A percentile compares a stretch with the other conserved stretches of the same genome.
Conservation (phyloP, 2,888 invertebrate species). For the Drosophila neonasuta region DNA sequence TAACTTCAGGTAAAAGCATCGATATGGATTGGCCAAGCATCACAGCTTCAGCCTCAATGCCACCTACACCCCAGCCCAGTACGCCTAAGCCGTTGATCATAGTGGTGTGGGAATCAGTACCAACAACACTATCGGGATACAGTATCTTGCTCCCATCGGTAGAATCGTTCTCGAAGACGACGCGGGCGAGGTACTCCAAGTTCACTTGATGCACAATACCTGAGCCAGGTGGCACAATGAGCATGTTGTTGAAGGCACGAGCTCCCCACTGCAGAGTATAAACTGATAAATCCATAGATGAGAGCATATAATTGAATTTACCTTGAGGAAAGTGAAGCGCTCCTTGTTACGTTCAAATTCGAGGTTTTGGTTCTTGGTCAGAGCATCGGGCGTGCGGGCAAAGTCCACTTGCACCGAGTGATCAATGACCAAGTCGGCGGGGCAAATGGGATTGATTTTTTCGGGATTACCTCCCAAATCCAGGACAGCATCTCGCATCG, state of each 20-base stretch:
- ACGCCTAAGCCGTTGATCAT: constrained; percentile 99
- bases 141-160: constrained; percentile 83
- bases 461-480: constrained; percentile 93
- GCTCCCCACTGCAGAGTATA: constrained; percentile 92
- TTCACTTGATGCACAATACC: constrained; percentile 99
- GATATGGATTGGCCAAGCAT: constrained; percentile 99
- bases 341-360: constrained; percentile 98
- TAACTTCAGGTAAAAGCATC: constrained; percentile 97
- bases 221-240: constrained; percentile 98
- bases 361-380: constrained; percentile 95
- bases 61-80: constrained; percentile 97
- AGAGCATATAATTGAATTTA: constrained; percentile 75
- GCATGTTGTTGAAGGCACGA: constrained; percentile 96
- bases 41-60: constrained; percentile 99
- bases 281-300: background rate
- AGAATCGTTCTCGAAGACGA: constrained; percentile 89
- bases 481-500: constrained; percentile 97
- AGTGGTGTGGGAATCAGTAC: constrained; percentile 99
- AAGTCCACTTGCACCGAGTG: constrained; percentile 99
- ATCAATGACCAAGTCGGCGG: constrained; percentile 98
- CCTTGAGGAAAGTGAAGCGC: constrained; percentile 97
- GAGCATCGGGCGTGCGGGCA: constrained; percentile 91
- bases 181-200: constrained; percentile 94
- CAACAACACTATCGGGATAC: constrained; percentile 96
- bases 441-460: constrained; percentile 97